Conservation (phyloP, 1,140 invertebrate species). For the Drosophila mojavensis region DNA sequence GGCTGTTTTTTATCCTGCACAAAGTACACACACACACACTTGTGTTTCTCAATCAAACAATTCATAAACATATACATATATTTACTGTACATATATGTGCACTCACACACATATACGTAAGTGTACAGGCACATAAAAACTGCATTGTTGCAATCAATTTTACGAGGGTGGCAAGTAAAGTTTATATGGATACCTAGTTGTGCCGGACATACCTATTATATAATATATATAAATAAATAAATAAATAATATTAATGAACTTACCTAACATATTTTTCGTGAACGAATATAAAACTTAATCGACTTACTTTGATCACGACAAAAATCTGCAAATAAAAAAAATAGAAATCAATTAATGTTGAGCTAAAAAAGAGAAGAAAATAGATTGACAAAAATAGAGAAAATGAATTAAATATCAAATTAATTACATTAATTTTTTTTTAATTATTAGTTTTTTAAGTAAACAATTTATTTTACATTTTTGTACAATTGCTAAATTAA, state of each 20-base stretch:
- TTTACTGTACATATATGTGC: background rate
- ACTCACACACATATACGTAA: conserved; percentile 6
- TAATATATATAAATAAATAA: background rate
- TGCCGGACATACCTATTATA: background rate
- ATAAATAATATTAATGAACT: background rate
- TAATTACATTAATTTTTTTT: background rate
- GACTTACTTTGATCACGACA: background rate
- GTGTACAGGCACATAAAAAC: background rate
- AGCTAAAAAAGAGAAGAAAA: too few species aligned
- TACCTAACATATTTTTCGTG: background rate
- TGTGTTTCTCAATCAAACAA: conserved; percentile 39
- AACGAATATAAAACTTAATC: background rate
- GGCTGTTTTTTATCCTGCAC: conserved; percentile 38
- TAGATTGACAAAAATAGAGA: too few species aligned
- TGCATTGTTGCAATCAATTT: background rate
- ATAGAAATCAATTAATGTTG: background rate
- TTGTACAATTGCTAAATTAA: too few species aligned
- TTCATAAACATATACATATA: conserved; percentile 19
- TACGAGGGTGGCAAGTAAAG: background rate
- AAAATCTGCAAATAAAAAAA: conserved; percentile 17
- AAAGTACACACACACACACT: conserved; percentile 33
- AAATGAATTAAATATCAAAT: too few species aligned
- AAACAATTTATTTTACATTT: too few species aligned
- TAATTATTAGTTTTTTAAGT: too few species aligned
- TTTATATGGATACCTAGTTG: background rate